Evolutionary conservation across 1,140 invertebrate species (phyloP), one percentile per base, ranked within the genome.

Genomic region (Euura lappo): DNA sequence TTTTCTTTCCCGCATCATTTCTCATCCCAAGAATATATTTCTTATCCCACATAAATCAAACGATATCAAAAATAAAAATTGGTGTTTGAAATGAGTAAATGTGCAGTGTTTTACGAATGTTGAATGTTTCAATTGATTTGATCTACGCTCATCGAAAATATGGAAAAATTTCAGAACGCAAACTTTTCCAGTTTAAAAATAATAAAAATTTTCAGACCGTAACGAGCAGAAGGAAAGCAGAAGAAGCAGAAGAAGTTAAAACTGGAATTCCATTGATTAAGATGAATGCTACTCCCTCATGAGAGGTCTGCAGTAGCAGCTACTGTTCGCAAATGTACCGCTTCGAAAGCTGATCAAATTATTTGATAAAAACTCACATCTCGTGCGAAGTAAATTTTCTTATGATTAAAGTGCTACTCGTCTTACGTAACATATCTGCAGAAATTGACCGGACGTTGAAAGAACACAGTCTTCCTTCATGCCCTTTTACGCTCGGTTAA

Each of bases 271-370:
- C 43, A 11, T 45, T 71, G 44, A 71, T 44, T 46, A 28, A 47
- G 68, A 74, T 69, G 43, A 72, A 72, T 73, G 44, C 72, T 66
- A 72, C 65, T 51, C 44, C 46, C 60, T 76, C 65, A 67, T 51
- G 47, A 64, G 67, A 72, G 70, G 65, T 46, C 44, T 71, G 11
- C 65, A 28, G 28, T 28, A 28, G 8, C 13, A 7, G 71, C 73
- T 74, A 74, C 69, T 65, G 73, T 74, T 72, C 65, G 68, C 45
- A 74, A 76, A 74, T 76, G 75, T 70, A 42, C 68, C 71, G 68
- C 74, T 70, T 28, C 69, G 65, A 44, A 44, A 65, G 51, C 44
- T 51, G 75, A 76, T 78, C 71, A 71, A 81, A 79, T 81, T 71
- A 72, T 72, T 71, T 72, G 76, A 77, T 77, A 77, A 60, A 60